Percentiles rank a stretch among this genome's conserved stretches.
These are phyloP conservation scores for Zelleria hepariella DNA, from an alignment of 2,888 invertebrate genomes.

Conservation along the genomic window DNA sequence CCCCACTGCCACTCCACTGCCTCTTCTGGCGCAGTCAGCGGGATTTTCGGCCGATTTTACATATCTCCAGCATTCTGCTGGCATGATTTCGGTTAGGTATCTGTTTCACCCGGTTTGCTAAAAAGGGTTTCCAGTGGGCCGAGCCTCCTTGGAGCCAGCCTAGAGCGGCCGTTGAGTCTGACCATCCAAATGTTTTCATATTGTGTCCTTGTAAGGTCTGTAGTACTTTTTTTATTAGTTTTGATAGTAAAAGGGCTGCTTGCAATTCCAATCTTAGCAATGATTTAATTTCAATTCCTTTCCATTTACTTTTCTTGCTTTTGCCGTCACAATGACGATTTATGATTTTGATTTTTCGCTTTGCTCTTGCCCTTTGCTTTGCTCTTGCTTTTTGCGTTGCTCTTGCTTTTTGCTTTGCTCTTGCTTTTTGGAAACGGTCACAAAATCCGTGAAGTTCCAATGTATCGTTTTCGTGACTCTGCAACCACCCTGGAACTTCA, in stretches of 20 bases:
- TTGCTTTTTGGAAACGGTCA: conserved; percentile 6
- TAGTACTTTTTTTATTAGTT: not conserved
- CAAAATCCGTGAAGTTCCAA: conserved; percentile 4
- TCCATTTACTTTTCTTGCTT: not conserved
- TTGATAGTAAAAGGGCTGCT: not conserved
- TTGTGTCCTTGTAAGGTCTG: not conserved
- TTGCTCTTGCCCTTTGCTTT: not conserved
- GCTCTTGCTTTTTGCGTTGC: not conserved
- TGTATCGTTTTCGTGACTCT: not conserved
- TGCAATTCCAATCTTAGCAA: not conserved
- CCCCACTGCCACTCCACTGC: too few relatives aligned
- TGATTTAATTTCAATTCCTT: not conserved
- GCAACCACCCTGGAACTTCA: not conserved
- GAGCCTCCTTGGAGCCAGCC: conserved; percentile 1
- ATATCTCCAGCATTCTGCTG: not conserved
- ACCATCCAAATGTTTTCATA: not conserved
- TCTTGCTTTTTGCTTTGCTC: conserved; percentile 4
- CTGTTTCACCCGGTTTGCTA: not conserved
- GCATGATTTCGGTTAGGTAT: not conserved
- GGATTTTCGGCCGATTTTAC: conserved; percentile 2
- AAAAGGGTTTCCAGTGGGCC: not conserved
- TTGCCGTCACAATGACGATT: not conserved
- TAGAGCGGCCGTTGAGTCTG: not conserved
- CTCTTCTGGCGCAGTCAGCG: conserved; percentile 15
- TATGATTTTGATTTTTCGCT: not conserved